Evolutionary conservation across 2,113 vertebrate species (phyloP).

Genomic region (Leuciscus idus): DNA sequence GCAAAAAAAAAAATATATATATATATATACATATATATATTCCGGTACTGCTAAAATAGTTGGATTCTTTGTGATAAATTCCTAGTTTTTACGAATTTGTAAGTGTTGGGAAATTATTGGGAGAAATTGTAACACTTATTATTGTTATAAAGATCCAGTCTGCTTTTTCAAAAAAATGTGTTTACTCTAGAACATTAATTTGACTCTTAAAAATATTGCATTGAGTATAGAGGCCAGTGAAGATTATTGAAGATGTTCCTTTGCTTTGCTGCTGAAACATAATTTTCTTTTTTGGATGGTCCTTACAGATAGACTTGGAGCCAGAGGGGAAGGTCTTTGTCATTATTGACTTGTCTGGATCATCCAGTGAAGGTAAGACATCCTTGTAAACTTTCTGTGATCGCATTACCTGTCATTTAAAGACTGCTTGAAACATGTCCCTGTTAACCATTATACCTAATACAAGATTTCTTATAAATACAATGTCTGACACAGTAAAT

Average conservation of each 20-base stretch:
- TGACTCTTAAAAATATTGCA: not conserved
- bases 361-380: slow-evolving; percentile 86
- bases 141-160: not conserved
- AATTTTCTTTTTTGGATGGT: slow-evolving; percentile 56
- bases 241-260: not conserved
- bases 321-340: slow-evolving; percentile 90
- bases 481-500: not conserved
- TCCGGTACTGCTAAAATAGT: not conserved
- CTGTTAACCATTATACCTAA: not conserved
- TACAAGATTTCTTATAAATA: slow-evolving; percentile 1
- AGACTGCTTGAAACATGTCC: not conserved
- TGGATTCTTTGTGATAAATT: not conserved
- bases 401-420: not conserved
- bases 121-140: not conserved
- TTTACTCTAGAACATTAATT: not conserved
- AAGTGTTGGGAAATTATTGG: not conserved
- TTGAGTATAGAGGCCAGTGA: not conserved
- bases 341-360: slow-evolving; percentile 89
- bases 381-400: not conserved
- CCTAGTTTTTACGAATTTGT: not conserved
- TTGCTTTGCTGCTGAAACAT: slow-evolving; percentile 5
- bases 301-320: slow-evolving; percentile 89
- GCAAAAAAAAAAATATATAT: not conserved
- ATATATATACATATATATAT: not conserved
- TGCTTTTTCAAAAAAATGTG: not conserved